phyloP scores from a whole-genome alignment of 2,888 invertebrate genomes.

The Caenorhabditis angaria region DNA sequence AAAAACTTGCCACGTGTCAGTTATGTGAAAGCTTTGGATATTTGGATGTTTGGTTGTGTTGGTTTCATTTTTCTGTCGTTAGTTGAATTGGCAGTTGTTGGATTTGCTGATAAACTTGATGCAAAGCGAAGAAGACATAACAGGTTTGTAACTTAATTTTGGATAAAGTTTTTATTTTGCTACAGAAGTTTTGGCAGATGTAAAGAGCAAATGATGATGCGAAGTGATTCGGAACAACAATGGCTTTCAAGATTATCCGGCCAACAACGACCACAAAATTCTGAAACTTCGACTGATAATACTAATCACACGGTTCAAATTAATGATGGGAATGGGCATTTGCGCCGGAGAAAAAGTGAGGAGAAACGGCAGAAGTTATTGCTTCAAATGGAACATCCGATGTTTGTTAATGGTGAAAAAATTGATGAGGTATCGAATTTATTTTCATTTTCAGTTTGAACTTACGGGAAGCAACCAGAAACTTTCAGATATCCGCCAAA shows the following conservation, averaged over 20 bases:
- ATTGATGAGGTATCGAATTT: slow-evolving; percentile 67
- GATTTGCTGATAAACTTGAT: slow-evolving; percentile 70
- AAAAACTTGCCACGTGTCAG: slow-evolving; percentile 71
- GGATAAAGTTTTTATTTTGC: neutral
- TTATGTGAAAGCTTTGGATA: slow-evolving; percentile 71
- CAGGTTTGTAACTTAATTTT: slow-evolving; percentile 12
- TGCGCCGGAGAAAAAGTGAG: slow-evolving; percentile 33
- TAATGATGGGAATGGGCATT: slow-evolving; percentile 48
- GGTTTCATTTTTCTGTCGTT: slow-evolving; percentile 71
- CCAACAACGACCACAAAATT: slow-evolving; percentile 28
- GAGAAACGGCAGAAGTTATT: slow-evolving; percentile 41
- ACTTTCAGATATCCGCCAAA: slow-evolving; percentile 67
- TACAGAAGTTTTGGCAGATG: slow-evolving; percentile 21
- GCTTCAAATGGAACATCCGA: slow-evolving; percentile 47
- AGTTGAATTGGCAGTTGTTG: slow-evolving; percentile 71
- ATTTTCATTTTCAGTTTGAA: too few relatives aligned
- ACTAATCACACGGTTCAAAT: slow-evolving; percentile 36
- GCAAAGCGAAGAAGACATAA: slow-evolving; percentile 49
- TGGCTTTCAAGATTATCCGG: slow-evolving; percentile 59
- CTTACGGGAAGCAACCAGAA: too few relatives aligned
- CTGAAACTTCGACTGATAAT: slow-evolving; percentile 27
- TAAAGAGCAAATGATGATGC: slow-evolving; percentile 63
- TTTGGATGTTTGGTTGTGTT: slow-evolving; percentile 72
- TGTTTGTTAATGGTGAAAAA: slow-evolving; percentile 64
- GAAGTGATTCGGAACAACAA: slow-evolving; percentile 69